These are phyloP conservation scores for Zygogramma bicolorata DNA, from an alignment of 2,888 invertebrate genomes.

Conservation along the genomic window DNA sequence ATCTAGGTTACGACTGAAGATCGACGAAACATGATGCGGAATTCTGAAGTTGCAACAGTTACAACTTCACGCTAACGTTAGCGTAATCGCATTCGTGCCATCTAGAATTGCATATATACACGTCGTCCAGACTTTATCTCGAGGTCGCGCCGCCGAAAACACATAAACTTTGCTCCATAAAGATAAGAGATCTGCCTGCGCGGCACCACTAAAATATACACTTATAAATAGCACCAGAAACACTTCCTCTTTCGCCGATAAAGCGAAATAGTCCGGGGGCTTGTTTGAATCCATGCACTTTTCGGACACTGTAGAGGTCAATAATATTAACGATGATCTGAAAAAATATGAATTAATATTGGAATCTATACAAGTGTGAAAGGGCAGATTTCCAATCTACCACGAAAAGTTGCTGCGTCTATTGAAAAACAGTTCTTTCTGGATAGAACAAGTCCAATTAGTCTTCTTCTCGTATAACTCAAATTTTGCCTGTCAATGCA, in stretches of 20 bases:
- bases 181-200: constrained; percentile 38
- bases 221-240: constrained; percentile 37
- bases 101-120: constrained; percentile 18
- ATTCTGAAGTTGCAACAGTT: background rate
- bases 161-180: constrained; percentile 34
- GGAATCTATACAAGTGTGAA: too few relatives aligned
- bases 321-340: too few relatives aligned
- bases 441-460: too few relatives aligned
- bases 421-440: too few relatives aligned
- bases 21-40: background rate
- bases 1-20: background rate
- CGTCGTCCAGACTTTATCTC: constrained; percentile 25
- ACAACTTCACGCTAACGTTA: background rate
- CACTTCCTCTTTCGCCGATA: constrained; percentile 27
- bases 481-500: too few relatives aligned
- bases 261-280: constrained; percentile 15
- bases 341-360: too few relatives aligned
- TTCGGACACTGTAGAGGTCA: too few relatives aligned
- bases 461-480: too few relatives aligned
- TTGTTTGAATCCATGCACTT: background rate
- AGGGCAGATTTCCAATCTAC: too few relatives aligned
- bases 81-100: background rate
- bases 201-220: constrained; percentile 29
- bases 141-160: constrained; percentile 31
- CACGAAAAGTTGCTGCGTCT: too few relatives aligned